Percentiles rank a stretch among this genome's conserved stretches.
Evolutionary conservation across 2,113 vertebrate genomes (phyloP).

Genomic region (Lophura nycthemera): DNA sequence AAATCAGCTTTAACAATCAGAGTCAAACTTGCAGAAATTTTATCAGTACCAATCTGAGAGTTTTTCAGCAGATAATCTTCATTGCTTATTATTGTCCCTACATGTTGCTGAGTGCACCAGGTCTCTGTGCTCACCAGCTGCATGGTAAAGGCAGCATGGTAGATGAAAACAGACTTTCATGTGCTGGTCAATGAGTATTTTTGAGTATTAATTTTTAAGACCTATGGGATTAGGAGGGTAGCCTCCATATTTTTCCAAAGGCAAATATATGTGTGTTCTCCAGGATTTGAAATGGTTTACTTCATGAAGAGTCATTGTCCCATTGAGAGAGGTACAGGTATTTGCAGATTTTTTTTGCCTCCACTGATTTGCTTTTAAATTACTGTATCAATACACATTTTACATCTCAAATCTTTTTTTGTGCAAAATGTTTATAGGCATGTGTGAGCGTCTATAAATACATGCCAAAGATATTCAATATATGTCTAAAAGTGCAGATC

Average conservation of each 20-base stretch:
- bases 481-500: neutral
- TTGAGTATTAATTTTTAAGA: neutral
- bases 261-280: neutral
- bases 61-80: neutral
- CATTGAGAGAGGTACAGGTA: neutral
- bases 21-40: neutral
- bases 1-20: neutral
- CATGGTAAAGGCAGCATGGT: accelerated
- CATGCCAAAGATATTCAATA: neutral
- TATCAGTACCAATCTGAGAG: neutral
- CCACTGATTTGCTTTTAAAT: neutral
- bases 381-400: neutral
- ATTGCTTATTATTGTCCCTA: neutral
- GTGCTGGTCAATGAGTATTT: neutral
- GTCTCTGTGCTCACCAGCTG: neutral
- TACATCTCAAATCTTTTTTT: neutral
- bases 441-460: neutral
- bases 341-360: neutral
- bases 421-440: neutral
- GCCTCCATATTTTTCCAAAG: neutral
- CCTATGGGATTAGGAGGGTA: neutral
- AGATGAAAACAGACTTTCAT: accelerated
- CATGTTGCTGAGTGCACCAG: neutral
- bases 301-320: neutral
- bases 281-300: neutral